Conservation (phyloP, 2,113 vertebrate genomes). For the Gadus macrocephalus region DNA sequence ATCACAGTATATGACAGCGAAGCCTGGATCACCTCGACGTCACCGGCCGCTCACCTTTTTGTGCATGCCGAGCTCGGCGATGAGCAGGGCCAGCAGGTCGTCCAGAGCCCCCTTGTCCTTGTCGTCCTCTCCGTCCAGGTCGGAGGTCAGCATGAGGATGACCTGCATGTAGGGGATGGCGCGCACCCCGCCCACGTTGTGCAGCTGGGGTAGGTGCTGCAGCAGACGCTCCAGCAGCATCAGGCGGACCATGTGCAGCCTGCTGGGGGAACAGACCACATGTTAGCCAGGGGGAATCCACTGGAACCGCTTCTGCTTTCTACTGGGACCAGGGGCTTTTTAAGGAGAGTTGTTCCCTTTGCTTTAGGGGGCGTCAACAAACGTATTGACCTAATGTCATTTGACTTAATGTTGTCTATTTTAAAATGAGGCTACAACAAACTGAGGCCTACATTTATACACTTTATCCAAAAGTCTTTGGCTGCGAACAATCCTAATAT, state of each 20-base stretch:
- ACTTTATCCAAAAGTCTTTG: too few species aligned
- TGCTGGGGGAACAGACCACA: slow-evolving; percentile 39
- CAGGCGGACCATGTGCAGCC: slow-evolving; percentile 94
- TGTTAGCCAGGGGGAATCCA: background rate
- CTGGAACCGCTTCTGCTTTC: too few species aligned
- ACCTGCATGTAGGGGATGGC: slow-evolving; percentile 99
- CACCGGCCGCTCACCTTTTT: slow-evolving; percentile 77
- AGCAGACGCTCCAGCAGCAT: slow-evolving; percentile 95
- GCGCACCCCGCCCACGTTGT: slow-evolving; percentile 90
- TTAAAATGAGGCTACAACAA: background rate
- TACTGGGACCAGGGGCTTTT: too few species aligned
- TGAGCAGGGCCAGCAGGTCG: slow-evolving; percentile 91
- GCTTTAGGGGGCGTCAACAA: background rate
- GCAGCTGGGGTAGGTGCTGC: slow-evolving; percentile 88
- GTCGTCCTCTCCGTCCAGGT: slow-evolving; percentile 96
- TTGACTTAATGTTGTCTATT: background rate
- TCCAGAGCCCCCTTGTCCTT: slow-evolving; percentile 98
- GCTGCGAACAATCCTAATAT: too few species aligned
- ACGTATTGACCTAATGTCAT: background rate
- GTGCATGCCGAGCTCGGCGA: slow-evolving; percentile 92
- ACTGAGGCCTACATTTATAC: too few species aligned
- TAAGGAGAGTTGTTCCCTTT: background rate
- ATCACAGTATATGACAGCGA: background rate
- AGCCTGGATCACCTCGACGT: background rate
- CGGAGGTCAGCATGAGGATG: slow-evolving; percentile 95